phyloP scores from a whole-genome alignment of 2,113 vertebrate species.

The Dolichotis patagonum region DNA sequence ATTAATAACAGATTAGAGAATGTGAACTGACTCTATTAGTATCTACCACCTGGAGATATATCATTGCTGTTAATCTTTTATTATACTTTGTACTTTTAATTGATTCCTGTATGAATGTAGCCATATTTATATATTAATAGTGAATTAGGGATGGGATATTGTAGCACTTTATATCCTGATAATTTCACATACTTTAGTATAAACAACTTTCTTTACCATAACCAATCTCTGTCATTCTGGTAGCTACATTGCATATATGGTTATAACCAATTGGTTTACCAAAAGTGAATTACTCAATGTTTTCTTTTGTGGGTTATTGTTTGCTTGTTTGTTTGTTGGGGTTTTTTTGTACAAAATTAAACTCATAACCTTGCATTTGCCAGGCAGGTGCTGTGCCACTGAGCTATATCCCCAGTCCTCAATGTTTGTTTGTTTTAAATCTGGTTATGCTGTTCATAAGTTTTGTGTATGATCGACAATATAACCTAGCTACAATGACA shows the following conservation, averaged over 20 bases:
- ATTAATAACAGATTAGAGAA: not conserved
- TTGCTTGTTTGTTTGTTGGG: not conserved
- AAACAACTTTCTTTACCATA: not conserved
- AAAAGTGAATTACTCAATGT: not conserved
- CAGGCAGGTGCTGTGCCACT: too few species aligned
- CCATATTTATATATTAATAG: constrained; percentile 38
- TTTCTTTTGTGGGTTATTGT: not conserved
- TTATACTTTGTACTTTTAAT: constrained; percentile 47
- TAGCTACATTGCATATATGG: not conserved
- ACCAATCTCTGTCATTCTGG: not conserved
- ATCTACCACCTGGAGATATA: not conserved
- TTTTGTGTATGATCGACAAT: not conserved
- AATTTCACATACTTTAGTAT: constrained; percentile 32
- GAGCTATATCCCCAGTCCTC: too few species aligned
- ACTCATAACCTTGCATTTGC: too few species aligned
- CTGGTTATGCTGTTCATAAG: not conserved
- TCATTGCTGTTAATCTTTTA: not conserved
- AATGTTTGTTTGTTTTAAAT: not conserved
- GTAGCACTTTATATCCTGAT: constrained; percentile 5
- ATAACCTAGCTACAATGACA: not conserved
- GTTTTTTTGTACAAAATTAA: not conserved
- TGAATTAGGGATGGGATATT: not conserved
- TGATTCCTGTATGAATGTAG: not conserved
- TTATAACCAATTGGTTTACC: not conserved
- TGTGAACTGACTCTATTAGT: not conserved